Conservation (phyloP, 2,113 vertebrate genomes). For the Psophia crepitans region DNA sequence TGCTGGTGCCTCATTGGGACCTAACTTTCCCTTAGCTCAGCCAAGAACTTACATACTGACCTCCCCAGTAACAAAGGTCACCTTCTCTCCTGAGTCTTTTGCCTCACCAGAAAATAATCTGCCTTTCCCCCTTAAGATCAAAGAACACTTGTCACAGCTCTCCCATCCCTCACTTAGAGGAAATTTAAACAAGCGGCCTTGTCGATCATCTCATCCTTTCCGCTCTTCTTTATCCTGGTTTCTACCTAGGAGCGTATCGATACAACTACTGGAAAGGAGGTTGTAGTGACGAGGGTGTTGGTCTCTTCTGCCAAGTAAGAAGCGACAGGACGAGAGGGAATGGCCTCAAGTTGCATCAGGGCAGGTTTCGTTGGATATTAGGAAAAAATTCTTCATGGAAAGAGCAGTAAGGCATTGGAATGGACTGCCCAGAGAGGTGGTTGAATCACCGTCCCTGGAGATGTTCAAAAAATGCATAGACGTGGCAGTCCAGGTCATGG, state of each 20-base stretch:
- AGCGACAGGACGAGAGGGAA: no score
- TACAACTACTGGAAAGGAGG: no score
- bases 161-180: neutral
- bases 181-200: conserved; percentile 8
- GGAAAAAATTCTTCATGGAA: no score
- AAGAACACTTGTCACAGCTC: neutral
- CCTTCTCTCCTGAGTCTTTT: neutral
- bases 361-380: no score
- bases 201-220: neutral
- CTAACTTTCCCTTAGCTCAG: neutral
- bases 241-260: neutral
- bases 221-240: neutral
- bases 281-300: no score
- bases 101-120: neutral
- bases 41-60: neutral
- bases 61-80: neutral
- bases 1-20: neutral
- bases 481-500: no score
- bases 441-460: no score
- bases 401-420: no score
- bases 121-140: neutral
- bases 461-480: no score
- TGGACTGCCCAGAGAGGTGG: no score
- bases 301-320: no score
- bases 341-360: no score